Conservation (phyloP, 2,888 invertebrate species). For the Dascillus cervinus region DNA sequence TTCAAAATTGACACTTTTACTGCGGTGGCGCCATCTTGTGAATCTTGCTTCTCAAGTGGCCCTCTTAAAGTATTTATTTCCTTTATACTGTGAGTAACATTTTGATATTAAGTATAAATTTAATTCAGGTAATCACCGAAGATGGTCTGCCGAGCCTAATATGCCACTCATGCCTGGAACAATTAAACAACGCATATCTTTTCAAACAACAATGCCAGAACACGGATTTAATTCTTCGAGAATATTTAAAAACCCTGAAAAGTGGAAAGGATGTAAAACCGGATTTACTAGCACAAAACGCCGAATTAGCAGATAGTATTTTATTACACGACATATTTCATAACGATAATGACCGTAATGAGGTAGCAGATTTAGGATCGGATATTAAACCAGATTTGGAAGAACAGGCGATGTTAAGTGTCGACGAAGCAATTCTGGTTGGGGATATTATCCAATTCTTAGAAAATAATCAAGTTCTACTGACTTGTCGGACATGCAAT, state of each 20-base stretch:
- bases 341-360: neutral
- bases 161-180: constrained; percentile 36
- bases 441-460: constrained; percentile 35
- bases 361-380: neutral
- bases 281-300: constrained; percentile 2
- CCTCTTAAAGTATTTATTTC: too few species aligned
- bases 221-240: constrained; percentile 32
- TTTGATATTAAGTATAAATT: constrained; percentile 1
- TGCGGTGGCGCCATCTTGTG: too few species aligned
- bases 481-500: constrained; percentile 35
- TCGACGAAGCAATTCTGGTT: constrained; percentile 8
- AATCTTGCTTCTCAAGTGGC: too few species aligned
- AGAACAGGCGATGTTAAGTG: constrained; percentile 7
- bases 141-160: constrained; percentile 38
- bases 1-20: too few species aligned
- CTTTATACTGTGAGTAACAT: constrained; percentile 4
- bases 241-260: constrained; percentile 26
- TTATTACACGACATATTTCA: neutral
- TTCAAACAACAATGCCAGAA: constrained; percentile 39
- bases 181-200: constrained; percentile 32
- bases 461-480: constrained; percentile 36
- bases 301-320: constrained; percentile 2
- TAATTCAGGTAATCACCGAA: constrained; percentile 34
- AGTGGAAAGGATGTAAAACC: constrained; percentile 22
- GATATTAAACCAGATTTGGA: constrained; percentile 18